These are phyloP conservation scores for Xylota segnis DNA, from an alignment of 2,888 invertebrate species.

Conservation along the genomic window DNA sequence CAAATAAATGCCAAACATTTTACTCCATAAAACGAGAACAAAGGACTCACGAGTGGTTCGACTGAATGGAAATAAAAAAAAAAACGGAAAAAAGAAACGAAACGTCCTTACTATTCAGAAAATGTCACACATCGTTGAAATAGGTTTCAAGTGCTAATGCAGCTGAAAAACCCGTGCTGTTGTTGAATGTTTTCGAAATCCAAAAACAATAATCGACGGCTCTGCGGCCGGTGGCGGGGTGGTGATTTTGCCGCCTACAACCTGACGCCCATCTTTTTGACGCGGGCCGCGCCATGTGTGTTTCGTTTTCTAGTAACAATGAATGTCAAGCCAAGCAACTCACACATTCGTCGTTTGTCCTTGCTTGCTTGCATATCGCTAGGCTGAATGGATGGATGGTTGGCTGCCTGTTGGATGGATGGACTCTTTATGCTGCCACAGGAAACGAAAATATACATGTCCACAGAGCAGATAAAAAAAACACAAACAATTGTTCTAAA, in stretches of 20 bases:
- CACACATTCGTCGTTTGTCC: slow-evolving; percentile 48
- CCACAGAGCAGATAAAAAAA: slow-evolving; percentile 12
- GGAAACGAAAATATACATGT: slow-evolving; percentile 65
- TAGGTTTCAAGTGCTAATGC: slow-evolving; percentile 74
- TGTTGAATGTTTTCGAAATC: slow-evolving; percentile 53
- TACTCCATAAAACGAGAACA: slow-evolving; percentile 71
- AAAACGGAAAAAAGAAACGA: slow-evolving; percentile 8
- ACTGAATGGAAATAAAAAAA: slow-evolving; percentile 38
- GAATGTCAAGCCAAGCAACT: slow-evolving; percentile 44
- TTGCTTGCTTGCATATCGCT: slow-evolving; percentile 31
- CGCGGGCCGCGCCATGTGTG: slow-evolving; percentile 24
- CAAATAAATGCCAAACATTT: slow-evolving; percentile 77
- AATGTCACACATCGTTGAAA: slow-evolving; percentile 74
- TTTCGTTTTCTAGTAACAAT: slow-evolving; percentile 50
- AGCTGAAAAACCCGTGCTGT: slow-evolving; percentile 47
- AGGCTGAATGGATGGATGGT: slow-evolving; percentile 44
- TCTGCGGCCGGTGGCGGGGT: neutral
- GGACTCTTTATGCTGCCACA: slow-evolving; percentile 60
- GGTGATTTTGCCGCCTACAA: slow-evolving; percentile 42
- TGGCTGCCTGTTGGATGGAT: slow-evolving; percentile 60
- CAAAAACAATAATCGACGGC: slow-evolving; percentile 65
- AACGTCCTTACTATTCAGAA: slow-evolving; percentile 59
- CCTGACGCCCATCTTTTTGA: slow-evolving; percentile 21
- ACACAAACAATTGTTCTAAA: slow-evolving; percentile 65
- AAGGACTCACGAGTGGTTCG: slow-evolving; percentile 61